phyloP scores from a whole-genome alignment of 1,140 invertebrate genomes.

The Danaus melanippus region DNA sequence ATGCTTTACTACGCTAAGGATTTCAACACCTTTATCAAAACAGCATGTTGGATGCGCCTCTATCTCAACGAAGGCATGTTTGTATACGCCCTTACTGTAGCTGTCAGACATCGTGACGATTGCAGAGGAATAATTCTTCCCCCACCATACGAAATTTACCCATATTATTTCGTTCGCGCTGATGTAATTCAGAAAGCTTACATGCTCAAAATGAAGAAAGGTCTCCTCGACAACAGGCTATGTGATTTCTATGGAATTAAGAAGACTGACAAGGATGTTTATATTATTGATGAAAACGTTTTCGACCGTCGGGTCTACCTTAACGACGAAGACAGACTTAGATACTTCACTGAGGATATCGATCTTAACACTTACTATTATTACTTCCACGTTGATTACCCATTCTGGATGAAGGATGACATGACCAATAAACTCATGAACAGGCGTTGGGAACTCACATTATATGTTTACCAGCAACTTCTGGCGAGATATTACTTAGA shows the following conservation, averaged over 20 bases:
- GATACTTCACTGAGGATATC: conserved; percentile 80
- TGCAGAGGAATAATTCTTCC: conserved; percentile 75
- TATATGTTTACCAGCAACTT: conserved; percentile 75
- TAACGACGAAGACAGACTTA: conserved; percentile 62
- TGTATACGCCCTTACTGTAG: conserved; percentile 74
- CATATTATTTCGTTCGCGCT: conserved; percentile 75
- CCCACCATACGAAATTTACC: conserved; percentile 79
- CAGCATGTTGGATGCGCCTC: conserved; percentile 76
- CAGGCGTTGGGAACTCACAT: conserved; percentile 75
- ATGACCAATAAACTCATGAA: conserved; percentile 65
- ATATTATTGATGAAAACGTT: conserved; percentile 60
- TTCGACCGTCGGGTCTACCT: conserved; percentile 56
- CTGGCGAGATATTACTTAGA: conserved; percentile 78
- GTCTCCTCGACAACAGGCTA: conserved; percentile 50
- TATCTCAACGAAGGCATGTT: conserved; percentile 77
- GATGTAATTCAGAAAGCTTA: conserved; percentile 75
- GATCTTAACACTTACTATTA: conserved; percentile 80
- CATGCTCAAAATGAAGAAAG: conserved; percentile 70
- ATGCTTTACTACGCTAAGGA: conserved; percentile 80
- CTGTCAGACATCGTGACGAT: conserved; percentile 53
- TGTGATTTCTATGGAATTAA: conserved; percentile 60
- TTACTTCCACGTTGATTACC: conserved; percentile 78
- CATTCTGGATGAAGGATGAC: conserved; percentile 76
- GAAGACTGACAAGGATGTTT: conserved; percentile 54
- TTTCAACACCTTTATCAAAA: conserved; percentile 73